These are phyloP conservation scores for Heloderma charlesbogerti DNA, from an alignment of 2,113 vertebrate species.

Conservation along the genomic window DNA sequence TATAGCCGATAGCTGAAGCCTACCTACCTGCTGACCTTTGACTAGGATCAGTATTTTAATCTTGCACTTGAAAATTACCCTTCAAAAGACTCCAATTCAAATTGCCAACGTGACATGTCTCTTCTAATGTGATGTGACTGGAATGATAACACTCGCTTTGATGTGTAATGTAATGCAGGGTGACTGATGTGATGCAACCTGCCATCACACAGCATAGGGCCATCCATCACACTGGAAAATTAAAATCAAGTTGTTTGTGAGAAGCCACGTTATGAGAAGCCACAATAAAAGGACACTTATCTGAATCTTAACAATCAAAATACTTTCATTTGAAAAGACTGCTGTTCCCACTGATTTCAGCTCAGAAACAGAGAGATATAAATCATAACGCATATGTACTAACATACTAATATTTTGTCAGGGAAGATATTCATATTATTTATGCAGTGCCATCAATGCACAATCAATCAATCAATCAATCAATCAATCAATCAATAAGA, in stretches of 20 bases:
- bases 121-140: slow-evolving; percentile 70
- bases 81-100: slow-evolving; percentile 69
- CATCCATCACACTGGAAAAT: slow-evolving; percentile 42
- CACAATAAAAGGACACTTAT: not conserved
- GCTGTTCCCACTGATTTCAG: not conserved
- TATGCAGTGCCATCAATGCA: not conserved
- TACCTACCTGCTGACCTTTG: slow-evolving; percentile 67
- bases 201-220: slow-evolving; percentile 50
- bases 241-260: slow-evolving; percentile 47
- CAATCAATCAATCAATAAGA: not conserved
- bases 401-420: not conserved
- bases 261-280: slow-evolving; percentile 36
- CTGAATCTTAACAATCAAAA: not conserved
- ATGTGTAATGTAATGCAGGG: slow-evolving; percentile 55
- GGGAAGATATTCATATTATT: not conserved
- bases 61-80: slow-evolving; percentile 64
- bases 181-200: slow-evolving; percentile 67
- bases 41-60: slow-evolving; percentile 70
- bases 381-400: not conserved
- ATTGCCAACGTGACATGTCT: slow-evolving; percentile 63
- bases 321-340: not conserved
- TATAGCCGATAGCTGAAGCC: slow-evolving; percentile 50
- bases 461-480: not conserved
- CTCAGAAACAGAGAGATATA: not conserved
- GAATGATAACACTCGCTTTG: slow-evolving; percentile 69